Conservation (phyloP, 2,797 vertebrate species). For the Argyrosomus regius region DNA sequence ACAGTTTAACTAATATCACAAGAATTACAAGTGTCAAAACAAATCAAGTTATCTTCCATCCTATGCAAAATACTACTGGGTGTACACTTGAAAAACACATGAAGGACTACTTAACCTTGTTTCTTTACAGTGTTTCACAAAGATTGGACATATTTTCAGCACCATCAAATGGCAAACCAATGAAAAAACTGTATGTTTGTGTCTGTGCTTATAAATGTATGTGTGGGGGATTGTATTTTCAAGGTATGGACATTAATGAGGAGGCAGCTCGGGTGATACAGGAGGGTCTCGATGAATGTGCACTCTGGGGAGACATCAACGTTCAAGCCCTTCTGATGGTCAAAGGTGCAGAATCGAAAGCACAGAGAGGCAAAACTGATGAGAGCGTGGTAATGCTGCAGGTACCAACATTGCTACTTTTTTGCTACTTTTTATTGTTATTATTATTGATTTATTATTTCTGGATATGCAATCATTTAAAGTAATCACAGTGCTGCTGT, state of each 20-base stretch:
- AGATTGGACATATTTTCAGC: neutral
- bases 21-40: neutral
- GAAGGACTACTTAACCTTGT: neutral
- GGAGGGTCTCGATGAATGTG: slow-evolving; percentile 88
- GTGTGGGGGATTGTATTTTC: slow-evolving; percentile 33
- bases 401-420: slow-evolving; percentile 53
- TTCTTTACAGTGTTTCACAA: neutral
- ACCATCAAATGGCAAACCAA: neutral
- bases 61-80: neutral
- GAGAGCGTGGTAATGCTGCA: slow-evolving; percentile 67
- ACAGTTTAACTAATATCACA: neutral
- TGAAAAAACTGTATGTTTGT: neutral
- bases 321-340: slow-evolving; percentile 89
- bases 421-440: too few species aligned
- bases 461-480: neutral
- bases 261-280: slow-evolving; percentile 84
- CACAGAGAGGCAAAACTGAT: slow-evolving; percentile 66
- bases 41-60: neutral
- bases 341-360: slow-evolving; percentile 86
- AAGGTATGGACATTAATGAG: slow-evolving; percentile 84
- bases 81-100: neutral
- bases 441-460: too few species aligned
- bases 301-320: slow-evolving; percentile 86
- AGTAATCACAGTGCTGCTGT: neutral
- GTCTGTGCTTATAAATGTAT: neutral